Base-by-base conservation (phyloP, 2,113 vertebrate species). In the Halcyon malimbica region DNA sequence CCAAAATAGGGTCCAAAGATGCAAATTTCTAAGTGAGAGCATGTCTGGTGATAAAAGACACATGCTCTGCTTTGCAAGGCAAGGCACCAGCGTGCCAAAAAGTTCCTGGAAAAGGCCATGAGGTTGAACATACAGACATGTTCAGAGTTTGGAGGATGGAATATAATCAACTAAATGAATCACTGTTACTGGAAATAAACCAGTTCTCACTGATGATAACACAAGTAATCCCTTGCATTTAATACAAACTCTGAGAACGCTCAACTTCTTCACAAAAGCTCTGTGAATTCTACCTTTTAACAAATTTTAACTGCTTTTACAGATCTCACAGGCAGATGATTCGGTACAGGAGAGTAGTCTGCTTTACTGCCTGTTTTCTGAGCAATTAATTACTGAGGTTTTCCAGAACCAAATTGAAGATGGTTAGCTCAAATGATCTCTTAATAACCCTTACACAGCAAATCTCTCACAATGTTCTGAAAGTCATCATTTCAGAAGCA, bases 371-470 rank as follows among this genome's bases (percentile, higher is more conserved):
- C 46, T 71, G 29, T 57, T 81, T 89, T 81, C 79, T 57, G 16
- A 83, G 80, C 33, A 92, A 2, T 60, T 79, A 92, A 3, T 60
- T 76, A 51, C 51, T 83, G 79, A 92, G 57, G 44, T 81, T 92
- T 94, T 70, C 33, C 35, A 87, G 74, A 76, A 59, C 28, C 57
- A 87, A 84, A 90, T 31, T 92, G 73, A 71, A 89, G 73, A 96
- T 26, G 21, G 8, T 71, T 93, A 89, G 96, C 94, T 87, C 60
- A 92, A 87, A 90, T 15, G 35, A 84, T 73, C 39, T 73, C 89
- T 82, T 94, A 90, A 90, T 87, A 89, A 89, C 69, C 29, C 44
- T 75, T 68, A 87, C 21, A 69, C 20, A 69, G 65, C 24, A 89
- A 83, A 82, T 25, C 90, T 14, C 21, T 39, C 39, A 31, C 26